Conservation (phyloP, 2,888 invertebrate genomes). For the Metellina segmentata region DNA sequence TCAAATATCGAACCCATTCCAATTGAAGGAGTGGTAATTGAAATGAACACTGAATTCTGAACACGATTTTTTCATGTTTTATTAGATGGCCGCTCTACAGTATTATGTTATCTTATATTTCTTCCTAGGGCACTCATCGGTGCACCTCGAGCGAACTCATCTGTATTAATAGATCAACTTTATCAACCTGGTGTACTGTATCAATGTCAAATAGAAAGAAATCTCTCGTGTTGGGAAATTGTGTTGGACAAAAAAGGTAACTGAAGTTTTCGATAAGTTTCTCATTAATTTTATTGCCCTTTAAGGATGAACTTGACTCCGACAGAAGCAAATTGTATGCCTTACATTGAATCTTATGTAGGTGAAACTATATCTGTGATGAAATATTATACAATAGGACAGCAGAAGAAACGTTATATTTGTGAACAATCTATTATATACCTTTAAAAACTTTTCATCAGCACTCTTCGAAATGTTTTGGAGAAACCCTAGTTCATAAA, state of each 20-base stretch:
- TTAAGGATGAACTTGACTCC: background rate
- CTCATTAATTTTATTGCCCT: background rate
- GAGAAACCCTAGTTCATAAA: too few relatives aligned
- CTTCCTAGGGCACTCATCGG: conserved; percentile 68
- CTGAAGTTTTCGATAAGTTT: background rate
- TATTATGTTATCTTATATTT: background rate
- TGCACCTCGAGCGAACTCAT: conserved; percentile 73
- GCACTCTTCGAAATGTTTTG: too few relatives aligned
- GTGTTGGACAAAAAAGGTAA: conserved; percentile 63
- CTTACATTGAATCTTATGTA: too few relatives aligned
- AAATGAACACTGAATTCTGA: too few relatives aligned
- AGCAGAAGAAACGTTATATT: too few relatives aligned
- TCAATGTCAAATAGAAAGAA: conserved; percentile 42
- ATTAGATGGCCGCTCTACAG: background rate
- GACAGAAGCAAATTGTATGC: background rate
- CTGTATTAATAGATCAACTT: conserved; percentile 43
- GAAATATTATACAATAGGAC: too few relatives aligned
- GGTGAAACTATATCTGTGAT: too few relatives aligned
- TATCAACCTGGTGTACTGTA: conserved; percentile 67
- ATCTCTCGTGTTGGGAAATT: conserved; percentile 38
- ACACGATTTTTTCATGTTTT: background rate
- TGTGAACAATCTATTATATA: too few relatives aligned
- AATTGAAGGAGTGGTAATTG: too few relatives aligned
- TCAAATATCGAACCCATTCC: too few relatives aligned
- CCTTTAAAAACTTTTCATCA: too few relatives aligned